A percentile compares a stretch with the other conserved stretches of the same genome.
Evolutionary conservation across 2,113 vertebrate species (phyloP).

Genomic region (Stegastes partitus): DNA sequence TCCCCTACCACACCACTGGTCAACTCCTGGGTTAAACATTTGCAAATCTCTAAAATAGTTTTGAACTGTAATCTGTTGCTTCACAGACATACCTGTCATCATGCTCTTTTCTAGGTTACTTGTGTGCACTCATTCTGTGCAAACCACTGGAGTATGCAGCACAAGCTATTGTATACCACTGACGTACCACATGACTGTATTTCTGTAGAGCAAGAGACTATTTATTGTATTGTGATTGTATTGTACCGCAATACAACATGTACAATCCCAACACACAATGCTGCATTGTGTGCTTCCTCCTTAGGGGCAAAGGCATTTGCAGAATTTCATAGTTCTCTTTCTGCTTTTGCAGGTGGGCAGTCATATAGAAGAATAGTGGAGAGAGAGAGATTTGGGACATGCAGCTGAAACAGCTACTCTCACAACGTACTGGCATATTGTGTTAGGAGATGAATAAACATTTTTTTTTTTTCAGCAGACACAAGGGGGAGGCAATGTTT

Average conservation of each 20-base stretch:
- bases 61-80: too few species aligned
- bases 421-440: slow-evolving; percentile 1
- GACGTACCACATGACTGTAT: too few species aligned
- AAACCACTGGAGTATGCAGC: too few species aligned
- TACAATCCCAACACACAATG: background rate
- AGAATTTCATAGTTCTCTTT: background rate
- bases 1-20: too few species aligned
- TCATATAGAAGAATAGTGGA: background rate
- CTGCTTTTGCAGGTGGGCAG: background rate
- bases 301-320: background rate
- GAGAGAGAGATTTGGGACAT: background rate
- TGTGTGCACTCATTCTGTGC: too few species aligned
- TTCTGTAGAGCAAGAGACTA: too few species aligned
- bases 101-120: too few species aligned
- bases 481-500: background rate
- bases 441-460: background rate
- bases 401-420: background rate
- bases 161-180: too few species aligned
- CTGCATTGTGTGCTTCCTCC: background rate
- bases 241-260: too few species aligned
- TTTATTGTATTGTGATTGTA: too few species aligned
- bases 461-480: background rate
- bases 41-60: too few species aligned
- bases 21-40: too few species aligned
- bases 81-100: background rate